Conservation (phyloP, 2,888 invertebrate species). For the Chaitophorus viminalis region DNA sequence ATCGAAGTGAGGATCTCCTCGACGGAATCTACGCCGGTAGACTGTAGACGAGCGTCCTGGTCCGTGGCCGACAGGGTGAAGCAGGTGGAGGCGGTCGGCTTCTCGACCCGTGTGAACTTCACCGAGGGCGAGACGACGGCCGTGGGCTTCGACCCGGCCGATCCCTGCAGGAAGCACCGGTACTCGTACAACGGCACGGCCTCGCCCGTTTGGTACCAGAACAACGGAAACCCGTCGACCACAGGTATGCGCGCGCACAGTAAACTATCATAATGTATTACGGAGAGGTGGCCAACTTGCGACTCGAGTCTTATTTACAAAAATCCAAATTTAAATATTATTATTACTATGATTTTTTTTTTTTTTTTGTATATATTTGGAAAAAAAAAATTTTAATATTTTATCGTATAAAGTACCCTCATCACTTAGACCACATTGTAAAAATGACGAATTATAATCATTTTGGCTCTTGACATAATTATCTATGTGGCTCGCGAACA, state of each 20-base stretch:
- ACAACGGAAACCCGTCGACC: constrained; percentile 17
- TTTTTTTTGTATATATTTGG: no score
- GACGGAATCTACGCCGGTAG: constrained; percentile 59
- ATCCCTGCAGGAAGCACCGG: constrained; percentile 29
- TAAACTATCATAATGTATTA: no score
- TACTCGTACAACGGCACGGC: constrained; percentile 52
- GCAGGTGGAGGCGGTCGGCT: constrained; percentile 70
- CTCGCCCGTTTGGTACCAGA: constrained; percentile 56
- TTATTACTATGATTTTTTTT: no score
- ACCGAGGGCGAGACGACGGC: constrained; percentile 69
- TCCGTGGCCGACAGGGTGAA: constrained; percentile 71
- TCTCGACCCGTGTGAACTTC: constrained; percentile 73
- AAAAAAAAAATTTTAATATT: no score
- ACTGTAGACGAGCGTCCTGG: constrained; percentile 66
- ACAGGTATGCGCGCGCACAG: constrained; percentile 18
- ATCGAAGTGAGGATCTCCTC: constrained; percentile 64
- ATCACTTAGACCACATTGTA: no score
- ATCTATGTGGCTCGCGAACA: no score
- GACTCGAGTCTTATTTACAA: no score
- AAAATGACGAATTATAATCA: no score
- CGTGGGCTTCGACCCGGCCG: constrained; percentile 65
- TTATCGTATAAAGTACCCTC: no score
- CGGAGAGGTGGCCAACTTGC: no score
- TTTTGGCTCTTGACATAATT: no score
- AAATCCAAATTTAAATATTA: no score